Conservation (phyloP, 2,888 invertebrate genomes). For the Oscheius onirici region DNA sequence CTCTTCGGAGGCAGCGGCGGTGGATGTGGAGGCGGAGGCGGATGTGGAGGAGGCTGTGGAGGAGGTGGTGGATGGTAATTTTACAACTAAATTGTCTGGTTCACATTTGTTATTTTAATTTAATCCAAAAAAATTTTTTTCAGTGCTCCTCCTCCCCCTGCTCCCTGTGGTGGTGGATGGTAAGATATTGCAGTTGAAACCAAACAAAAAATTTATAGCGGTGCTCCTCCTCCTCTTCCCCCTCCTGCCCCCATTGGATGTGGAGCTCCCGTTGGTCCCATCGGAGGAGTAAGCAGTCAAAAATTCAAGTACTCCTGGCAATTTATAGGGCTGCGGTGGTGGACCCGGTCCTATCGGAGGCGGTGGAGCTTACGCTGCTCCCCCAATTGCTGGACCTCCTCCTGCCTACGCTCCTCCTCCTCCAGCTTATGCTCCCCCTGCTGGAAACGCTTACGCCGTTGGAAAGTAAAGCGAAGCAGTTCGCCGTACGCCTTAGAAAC, state of each 20-base stretch:
- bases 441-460: conserved; percentile 26
- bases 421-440: conserved; percentile 21
- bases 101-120: too few relatives aligned
- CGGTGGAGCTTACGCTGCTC: background rate
- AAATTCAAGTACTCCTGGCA: too few relatives aligned
- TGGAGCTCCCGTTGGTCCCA: background rate
- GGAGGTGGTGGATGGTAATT: background rate
- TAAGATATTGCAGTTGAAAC: background rate
- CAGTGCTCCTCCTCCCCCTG: conserved; percentile 7
- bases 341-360: too few relatives aligned
- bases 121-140: background rate
- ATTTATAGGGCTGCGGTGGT: too few relatives aligned
- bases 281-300: too few relatives aligned
- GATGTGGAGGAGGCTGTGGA: background rate
- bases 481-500: background rate
- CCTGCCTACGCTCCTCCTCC: conserved; percentile 13
- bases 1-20: background rate
- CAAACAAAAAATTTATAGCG: background rate
- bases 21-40: background rate
- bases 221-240: background rate
- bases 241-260: background rate
- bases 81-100: too few relatives aligned
- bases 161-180: conserved; percentile 4
- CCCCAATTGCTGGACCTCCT: background rate
- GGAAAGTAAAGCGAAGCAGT: background rate